Percentiles rank a stretch among this genome's conserved stretches.
These are phyloP conservation scores for Paradisaea rubra DNA, from an alignment of 2,113 vertebrate genomes.

Conservation along the genomic window DNA sequence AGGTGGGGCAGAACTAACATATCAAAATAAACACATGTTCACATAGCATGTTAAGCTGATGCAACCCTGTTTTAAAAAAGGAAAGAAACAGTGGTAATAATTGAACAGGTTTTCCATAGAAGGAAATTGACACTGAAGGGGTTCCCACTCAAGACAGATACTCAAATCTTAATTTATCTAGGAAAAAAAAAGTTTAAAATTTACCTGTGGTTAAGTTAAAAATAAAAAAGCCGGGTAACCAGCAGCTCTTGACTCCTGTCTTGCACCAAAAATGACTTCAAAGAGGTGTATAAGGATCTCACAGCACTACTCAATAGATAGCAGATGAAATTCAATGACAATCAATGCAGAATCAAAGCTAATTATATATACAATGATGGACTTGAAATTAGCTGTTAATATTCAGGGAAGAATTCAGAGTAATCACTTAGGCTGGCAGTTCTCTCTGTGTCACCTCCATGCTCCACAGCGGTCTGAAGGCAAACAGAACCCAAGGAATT, in stretches of 20 bases:
- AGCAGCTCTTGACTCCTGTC: background rate
- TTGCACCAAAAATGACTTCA: background rate
- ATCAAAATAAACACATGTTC: background rate
- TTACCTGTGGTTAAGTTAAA: background rate
- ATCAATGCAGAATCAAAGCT: constrained; percentile 46
- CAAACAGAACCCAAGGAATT: background rate
- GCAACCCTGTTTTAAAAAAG: background rate
- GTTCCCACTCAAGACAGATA: background rate
- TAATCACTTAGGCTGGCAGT: constrained; percentile 8
- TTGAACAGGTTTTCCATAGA: background rate
- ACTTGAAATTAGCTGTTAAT: constrained; percentile 52
- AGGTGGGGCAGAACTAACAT: background rate
- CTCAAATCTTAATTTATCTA: background rate
- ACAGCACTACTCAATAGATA: constrained; percentile 1
- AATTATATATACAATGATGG: constrained; percentile 40
- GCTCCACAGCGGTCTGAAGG: background rate
- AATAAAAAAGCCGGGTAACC: background rate
- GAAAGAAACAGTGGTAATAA: background rate
- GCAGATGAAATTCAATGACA: constrained; percentile 52
- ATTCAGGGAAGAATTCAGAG: constrained; percentile 24
- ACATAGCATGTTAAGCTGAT: background rate
- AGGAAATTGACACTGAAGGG: background rate
- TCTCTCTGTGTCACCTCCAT: background rate
- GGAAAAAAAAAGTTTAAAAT: background rate
- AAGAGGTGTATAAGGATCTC: background rate